Percentiles rank a stretch among this genome's conserved stretches.
phyloP scores from a whole-genome alignment of 2,113 vertebrate genomes.

The Amazona guildingii region DNA sequence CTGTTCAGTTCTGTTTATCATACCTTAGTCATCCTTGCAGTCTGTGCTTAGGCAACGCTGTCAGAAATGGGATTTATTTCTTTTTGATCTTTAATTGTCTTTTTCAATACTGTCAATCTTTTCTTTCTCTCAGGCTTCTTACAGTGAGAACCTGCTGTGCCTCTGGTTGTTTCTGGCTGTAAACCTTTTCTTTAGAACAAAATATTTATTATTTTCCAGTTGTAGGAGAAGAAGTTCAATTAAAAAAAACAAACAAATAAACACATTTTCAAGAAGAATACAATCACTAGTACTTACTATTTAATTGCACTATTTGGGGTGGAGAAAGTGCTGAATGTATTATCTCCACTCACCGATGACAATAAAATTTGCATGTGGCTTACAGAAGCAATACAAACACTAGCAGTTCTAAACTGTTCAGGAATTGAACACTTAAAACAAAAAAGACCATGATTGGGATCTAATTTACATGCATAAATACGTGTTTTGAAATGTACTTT shows the following conservation, averaged over 20 bases:
- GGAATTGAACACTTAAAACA: background rate
- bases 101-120: background rate
- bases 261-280: background rate
- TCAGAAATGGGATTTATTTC: background rate
- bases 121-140: background rate
- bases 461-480: conserved; percentile 12
- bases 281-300: background rate
- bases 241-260: background rate
- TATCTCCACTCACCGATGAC: background rate
- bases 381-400: background rate
- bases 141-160: background rate
- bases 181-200: background rate
- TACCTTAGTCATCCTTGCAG: background rate
- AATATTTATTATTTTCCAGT: background rate
- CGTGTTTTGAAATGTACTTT: background rate
- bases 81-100: background rate
- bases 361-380: background rate
- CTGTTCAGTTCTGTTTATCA: background rate
- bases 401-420: background rate
- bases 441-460: background rate
- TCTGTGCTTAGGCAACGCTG: background rate
- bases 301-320: background rate
- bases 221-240: background rate
- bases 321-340: background rate
- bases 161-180: background rate